Evolutionary conservation across 2,113 vertebrate species (phyloP), one percentile per base, ranked within the genome.

Genomic region (Xenotilapia longispinis): DNA sequence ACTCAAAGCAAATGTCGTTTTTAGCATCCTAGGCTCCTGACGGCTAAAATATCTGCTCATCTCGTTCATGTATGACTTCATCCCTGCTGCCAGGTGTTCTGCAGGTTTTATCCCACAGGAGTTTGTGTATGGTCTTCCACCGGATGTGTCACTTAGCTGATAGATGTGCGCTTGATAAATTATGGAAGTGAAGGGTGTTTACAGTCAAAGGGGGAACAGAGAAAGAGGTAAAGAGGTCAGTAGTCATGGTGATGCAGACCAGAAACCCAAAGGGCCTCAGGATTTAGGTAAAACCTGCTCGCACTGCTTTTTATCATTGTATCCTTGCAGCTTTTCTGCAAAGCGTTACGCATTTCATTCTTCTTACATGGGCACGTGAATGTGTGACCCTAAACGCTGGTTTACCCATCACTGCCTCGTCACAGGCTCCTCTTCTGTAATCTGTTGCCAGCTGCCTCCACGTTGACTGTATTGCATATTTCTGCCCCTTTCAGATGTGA

Each of bases 231-330:
- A 90, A 91, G 91, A 88, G 94, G 91, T 94, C 94, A 93, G 93
- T 92, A 14, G 89, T 95, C 94, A 84, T 85, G 55, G 91, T 94
- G 94, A 96, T 80, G 87, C 89, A 93, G 88, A 92, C 92, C 94
- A 95, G 94, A 95, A 86, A 87, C 90, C 14, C 33, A 21, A 45
- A 83, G 81, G 58, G 84, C 88, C 75, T 82, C 80, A 54, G 81
- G 85, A 89, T 91, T 92, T 84, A 78, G 79, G 80, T 80, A 57
- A 91, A 92, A 81, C 23, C 55, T 31, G 23, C 17, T 31, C 4
- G 3, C 82, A 65, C 91, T 92, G 87, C 78, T 84, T 89, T 90
- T 51, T 54, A 93, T 81, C 8, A 14, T 86, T 68, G 84, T 9
- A 4, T 23, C 70, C 57, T 21, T 84, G 36, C 6, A n/a, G 40